Percentiles rank a stretch among this genome's conserved stretches.
phyloP scores from a whole-genome alignment of 2,113 vertebrate species.

The Phaetusa simplex region DNA sequence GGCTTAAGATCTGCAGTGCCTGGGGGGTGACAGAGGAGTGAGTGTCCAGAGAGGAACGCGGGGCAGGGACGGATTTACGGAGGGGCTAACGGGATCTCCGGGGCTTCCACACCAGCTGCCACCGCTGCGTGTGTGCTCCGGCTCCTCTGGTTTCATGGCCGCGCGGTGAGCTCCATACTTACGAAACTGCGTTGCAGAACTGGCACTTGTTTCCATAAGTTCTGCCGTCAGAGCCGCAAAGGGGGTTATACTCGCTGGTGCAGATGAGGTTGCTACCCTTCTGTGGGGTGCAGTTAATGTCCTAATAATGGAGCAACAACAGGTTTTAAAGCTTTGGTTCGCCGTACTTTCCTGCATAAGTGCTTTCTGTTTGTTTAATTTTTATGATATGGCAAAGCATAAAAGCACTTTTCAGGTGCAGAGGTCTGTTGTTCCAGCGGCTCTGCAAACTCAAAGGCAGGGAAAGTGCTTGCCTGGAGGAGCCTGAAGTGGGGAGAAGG shows the following conservation, averaged over 20 bases:
- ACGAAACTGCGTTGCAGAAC: background rate
- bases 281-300: background rate
- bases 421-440: background rate
- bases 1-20: background rate
- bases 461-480: background rate
- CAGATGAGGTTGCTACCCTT: accelerated
- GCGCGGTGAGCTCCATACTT: background rate
- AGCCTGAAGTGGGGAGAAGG: background rate
- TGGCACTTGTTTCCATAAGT: constrained; percentile 60
- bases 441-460: background rate
- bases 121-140: accelerated
- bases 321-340: background rate
- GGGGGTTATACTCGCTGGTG: background rate
- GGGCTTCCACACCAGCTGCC: background rate
- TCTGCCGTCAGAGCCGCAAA: constrained; percentile 66
- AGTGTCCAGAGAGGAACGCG: accelerated
- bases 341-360: background rate
- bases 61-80: background rate
- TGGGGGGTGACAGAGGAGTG: background rate
- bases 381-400: background rate
- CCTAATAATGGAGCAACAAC: background rate
- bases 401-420: background rate
- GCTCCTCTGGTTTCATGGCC: background rate
- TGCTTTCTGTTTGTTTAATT: background rate
- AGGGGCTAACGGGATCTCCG: background rate